These are phyloP conservation scores for Sphyrna mokarran DNA, from an alignment of 2,113 vertebrate species.

Conservation along the genomic window DNA sequence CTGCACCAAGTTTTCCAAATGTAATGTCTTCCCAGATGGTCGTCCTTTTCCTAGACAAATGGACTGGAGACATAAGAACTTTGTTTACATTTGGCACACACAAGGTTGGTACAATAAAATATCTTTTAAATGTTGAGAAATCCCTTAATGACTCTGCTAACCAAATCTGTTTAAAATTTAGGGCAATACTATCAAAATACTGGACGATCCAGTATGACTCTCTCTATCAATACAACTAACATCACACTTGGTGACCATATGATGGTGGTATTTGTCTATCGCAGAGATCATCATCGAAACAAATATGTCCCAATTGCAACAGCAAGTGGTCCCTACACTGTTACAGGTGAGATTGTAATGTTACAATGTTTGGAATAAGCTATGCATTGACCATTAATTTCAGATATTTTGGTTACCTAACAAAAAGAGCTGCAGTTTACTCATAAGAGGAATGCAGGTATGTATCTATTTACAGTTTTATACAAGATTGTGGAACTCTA, in stretches of 20 bases:
- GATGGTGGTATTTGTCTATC: conserved; percentile 78
- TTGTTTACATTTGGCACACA: conserved; percentile 82
- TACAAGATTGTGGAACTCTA: background rate
- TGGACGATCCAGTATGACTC: conserved; percentile 63
- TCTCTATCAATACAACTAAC: conserved; percentile 77
- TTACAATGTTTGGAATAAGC: background rate
- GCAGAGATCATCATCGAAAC: conserved; percentile 56
- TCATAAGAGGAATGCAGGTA: background rate
- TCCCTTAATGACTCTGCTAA: conserved; percentile 3
- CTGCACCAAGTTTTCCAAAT: conserved; percentile 49
- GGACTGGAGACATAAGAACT: conserved; percentile 69
- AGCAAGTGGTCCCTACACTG: conserved; percentile 59
- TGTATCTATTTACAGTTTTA: background rate
- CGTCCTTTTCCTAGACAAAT: conserved; percentile 68
- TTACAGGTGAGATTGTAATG: conserved; percentile 68
- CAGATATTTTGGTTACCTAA: background rate
- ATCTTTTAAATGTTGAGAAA: background rate
- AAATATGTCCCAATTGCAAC: conserved; percentile 61
- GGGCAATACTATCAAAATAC: conserved; percentile 76
- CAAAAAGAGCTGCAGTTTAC: background rate
- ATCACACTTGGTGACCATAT: conserved; percentile 70
- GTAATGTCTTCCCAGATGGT: conserved; percentile 77
- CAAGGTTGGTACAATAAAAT: conserved; percentile 58
- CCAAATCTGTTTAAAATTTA: conserved; percentile 45
- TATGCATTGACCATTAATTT: background rate